Percentiles rank a stretch among this genome's conserved stretches.
Evolutionary conservation across 2,113 vertebrate species (phyloP).

Genomic region (Lophius piscatorius): DNA sequence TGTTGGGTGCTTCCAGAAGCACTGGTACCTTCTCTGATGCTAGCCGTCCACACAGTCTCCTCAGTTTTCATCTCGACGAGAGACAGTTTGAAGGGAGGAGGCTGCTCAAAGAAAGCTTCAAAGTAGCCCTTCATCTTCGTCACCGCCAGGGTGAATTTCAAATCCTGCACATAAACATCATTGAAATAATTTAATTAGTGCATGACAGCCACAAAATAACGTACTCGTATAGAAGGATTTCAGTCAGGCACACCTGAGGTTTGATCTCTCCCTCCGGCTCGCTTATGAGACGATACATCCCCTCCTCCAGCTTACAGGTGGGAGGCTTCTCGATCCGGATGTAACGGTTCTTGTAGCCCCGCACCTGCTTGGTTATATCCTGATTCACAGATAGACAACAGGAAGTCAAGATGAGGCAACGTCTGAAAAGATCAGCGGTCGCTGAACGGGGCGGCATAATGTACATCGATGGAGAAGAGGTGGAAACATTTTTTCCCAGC

Average conservation of each 20-base stretch:
- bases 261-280: conserved; percentile 86
- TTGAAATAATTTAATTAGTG: too few species aligned
- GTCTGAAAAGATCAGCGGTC: background rate
- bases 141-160: conserved; percentile 81
- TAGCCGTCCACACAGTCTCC: conserved; percentile 82
- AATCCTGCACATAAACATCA: conserved; percentile 72
- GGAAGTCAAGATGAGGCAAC: background rate
- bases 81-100: conserved; percentile 83
- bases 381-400: conserved; percentile 44
- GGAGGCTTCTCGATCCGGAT: conserved; percentile 84
- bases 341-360: conserved; percentile 80
- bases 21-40: conserved; percentile 81
- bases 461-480: background rate
- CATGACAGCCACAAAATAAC: too few species aligned
- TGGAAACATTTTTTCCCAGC: background rate
- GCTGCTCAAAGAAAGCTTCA: conserved; percentile 86
- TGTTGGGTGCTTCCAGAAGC: background rate
- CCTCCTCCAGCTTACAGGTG: conserved; percentile 82
- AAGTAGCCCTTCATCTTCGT: conserved; percentile 86
- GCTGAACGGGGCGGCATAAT: too few species aligned
- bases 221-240: background rate
- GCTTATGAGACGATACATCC: conserved; percentile 82
- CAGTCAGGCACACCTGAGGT: conserved; percentile 68
- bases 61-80: conserved; percentile 81
- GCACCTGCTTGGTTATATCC: conserved; percentile 83